phyloP scores from a whole-genome alignment of 2,797 vertebrate species.

The Pachyuromys duprasi region DNA sequence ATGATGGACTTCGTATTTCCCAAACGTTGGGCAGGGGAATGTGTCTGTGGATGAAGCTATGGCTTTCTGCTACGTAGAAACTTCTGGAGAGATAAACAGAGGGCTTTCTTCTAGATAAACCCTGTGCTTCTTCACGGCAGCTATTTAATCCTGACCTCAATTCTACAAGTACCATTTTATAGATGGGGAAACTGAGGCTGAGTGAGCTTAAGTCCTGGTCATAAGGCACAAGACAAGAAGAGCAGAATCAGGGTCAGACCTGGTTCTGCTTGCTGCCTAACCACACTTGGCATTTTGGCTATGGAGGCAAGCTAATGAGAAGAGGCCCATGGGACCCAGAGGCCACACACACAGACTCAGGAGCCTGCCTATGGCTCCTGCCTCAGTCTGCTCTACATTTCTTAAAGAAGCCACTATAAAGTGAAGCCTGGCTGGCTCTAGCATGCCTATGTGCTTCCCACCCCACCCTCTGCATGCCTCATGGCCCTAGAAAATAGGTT shows the following conservation, averaged over 20 bases:
- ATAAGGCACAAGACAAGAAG: background rate
- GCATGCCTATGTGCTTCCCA: background rate
- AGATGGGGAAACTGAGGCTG: background rate
- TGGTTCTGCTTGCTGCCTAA: background rate
- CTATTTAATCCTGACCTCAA: background rate
- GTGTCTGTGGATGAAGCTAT: background rate
- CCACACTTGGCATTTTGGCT: background rate
- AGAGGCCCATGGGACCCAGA: background rate
- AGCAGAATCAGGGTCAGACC: background rate
- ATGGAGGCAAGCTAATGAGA: background rate
- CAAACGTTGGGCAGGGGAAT: background rate
- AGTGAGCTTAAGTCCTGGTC: background rate
- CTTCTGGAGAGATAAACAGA: background rate
- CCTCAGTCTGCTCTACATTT: accelerated
- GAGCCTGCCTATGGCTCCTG: accelerated
- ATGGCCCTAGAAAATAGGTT: background rate
- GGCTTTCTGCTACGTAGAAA: background rate
- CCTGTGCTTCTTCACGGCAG: background rate
- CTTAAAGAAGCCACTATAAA: accelerated
- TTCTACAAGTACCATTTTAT: background rate
- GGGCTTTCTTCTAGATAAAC: background rate
- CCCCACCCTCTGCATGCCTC: background rate
- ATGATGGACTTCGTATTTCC: background rate
- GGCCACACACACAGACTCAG: background rate
- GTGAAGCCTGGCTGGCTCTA: background rate